phyloP scores from a whole-genome alignment of 2,888 invertebrate species.

The Heliconius ismenius region DNA sequence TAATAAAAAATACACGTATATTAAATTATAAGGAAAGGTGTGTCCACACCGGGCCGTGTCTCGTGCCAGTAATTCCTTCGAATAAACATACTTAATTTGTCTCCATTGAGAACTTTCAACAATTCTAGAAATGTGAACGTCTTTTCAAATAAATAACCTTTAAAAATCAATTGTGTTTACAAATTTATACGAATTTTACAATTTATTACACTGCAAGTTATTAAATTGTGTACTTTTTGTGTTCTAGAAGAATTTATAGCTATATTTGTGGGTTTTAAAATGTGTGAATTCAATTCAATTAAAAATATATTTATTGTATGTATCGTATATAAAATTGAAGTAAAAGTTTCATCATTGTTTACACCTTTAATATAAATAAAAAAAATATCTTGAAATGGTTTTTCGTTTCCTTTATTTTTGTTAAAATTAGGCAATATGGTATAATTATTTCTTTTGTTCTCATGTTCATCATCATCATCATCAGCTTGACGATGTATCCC shows the following conservation, averaged over 20 bases:
- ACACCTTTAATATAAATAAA: not conserved
- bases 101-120: conserved; percentile 42
- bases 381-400: not conserved
- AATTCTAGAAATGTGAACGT: conserved; percentile 30
- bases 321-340: not conserved
- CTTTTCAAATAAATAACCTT: not conserved
- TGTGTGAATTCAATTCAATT: not conserved
- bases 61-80: conserved; percentile 43
- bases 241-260: not conserved
- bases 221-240: not conserved
- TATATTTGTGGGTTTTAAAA: not conserved
- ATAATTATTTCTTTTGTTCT: no score
- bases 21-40: conserved; percentile 43
- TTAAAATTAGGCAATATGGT: no score
- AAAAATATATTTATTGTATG: not conserved
- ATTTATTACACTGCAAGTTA: not conserved
- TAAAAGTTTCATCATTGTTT: not conserved
- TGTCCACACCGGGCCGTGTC: conserved; percentile 40
- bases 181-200: not conserved
- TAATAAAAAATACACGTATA: conserved; percentile 6
- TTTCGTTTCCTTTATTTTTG: no score
- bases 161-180: conserved; percentile 9
- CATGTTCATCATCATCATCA: no score
- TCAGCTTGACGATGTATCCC: no score
- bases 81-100: conserved; percentile 42